Conservation (phyloP, 2,113 vertebrate genomes). For the Vireo altiloquus region DNA sequence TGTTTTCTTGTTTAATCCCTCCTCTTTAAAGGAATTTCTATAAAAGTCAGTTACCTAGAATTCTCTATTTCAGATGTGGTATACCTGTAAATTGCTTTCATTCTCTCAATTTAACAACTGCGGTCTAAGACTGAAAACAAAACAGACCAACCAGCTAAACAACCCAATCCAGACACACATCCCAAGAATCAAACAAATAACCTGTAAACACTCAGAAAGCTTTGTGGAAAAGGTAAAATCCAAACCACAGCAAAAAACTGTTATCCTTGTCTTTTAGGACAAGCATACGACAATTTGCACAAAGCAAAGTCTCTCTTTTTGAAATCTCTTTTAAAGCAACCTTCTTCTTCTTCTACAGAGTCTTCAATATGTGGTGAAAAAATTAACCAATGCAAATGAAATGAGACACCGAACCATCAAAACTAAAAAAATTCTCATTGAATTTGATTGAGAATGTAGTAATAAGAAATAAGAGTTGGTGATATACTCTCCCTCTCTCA, state of each 20-base stretch:
- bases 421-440: neutral
- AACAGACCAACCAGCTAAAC: neutral
- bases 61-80: neutral
- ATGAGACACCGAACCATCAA: neutral
- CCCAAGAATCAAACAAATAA: neutral
- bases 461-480: neutral
- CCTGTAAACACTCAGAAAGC: neutral
- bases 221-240: neutral
- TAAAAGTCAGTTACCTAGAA: neutral
- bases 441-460: neutral
- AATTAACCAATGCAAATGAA: neutral
- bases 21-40: neutral
- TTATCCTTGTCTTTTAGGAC: neutral
- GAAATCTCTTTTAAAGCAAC: neutral
- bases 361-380: rapidly evolving
- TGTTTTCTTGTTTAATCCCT: neutral
- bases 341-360: neutral
- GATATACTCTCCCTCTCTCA: too few species aligned
- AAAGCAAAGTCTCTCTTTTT: neutral
- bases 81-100: neutral
- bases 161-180: neutral
- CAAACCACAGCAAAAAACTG: neutral
- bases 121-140: neutral
- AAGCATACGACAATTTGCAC: neutral
- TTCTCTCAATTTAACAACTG: neutral